Evolutionary conservation across 2,113 vertebrate species (phyloP), one percentile per base, ranked within the genome.

Genomic region (Nyctibius bracteatus): DNA sequence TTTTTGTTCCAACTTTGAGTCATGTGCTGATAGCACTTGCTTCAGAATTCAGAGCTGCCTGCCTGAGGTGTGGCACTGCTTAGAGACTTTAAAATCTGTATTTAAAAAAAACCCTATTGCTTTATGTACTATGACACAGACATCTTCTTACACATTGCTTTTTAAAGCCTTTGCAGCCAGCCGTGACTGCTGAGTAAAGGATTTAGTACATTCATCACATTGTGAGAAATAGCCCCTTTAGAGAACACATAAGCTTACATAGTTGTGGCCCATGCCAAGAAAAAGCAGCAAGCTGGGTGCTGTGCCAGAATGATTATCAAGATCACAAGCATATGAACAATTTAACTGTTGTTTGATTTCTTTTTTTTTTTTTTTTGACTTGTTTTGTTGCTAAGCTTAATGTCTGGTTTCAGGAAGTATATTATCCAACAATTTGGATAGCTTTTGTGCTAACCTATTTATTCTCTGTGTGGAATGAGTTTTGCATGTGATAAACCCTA

Each of bases 211-310:
- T 91, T 79, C 80, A 84, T 28, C 83, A 65, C 41, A 1, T 23
- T 77, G 92, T 86, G 90, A 92, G 90, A 94, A 95, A 68, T 33
- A 86, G 80, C 39, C 80, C 68, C 94, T 88, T 92, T 27, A 90
- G 95, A 94, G 77, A 89, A 17, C 68, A 28, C 47, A 55, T 63
- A 51, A 83, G 73, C 67, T 93, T 37, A 33, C 57, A 71, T 46
- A 74, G 39, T 37, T 79, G 57, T 62, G 61, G 62, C 79, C 41
- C 44, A 2, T 93, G 96, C 96, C 94, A 86, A 91, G 59, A 90
- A 58, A 62, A 54, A 83, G 77, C 91, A 75, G 67, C 16, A 18
- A 54, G 20, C 58, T 91, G 78, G n/a, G 31, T 39, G 35, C 59
- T 46, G 35, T 89, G 46, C 77, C 79, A 58, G 49, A 43, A 44